Base-by-base conservation (phyloP, 2,797 vertebrate species). In the Sebastolobus alascanus region DNA sequence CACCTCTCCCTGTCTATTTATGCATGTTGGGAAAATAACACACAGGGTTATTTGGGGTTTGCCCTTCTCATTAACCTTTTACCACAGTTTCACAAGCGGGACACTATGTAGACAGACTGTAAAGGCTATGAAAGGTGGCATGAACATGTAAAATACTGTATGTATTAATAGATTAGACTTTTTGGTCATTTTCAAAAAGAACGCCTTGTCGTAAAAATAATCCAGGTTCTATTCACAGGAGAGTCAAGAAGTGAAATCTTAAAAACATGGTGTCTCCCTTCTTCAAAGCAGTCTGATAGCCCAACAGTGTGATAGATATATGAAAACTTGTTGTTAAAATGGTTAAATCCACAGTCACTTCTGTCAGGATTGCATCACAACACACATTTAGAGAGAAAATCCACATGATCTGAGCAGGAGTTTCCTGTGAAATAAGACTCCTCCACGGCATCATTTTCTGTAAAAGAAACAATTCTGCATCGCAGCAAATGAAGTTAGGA, bases 1-100 rank as follows among this genome's bases (percentile, higher is more conserved):
- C 80, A 65, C 89, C 82, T 75, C 59, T 63, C 38, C 40, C 66
- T 35, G 72, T 88, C 87, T 89, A 91, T 92, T 93, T 92, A 67
- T 84, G 85, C 77, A 25, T 68, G 77, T 69, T 25, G 56, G 65
- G 70, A 65, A 82, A 84, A 85, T 80, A 82, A 79, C 68, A 82
- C 66, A 82, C 2, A 29, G 14, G 82, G 83, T 88, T 92, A 90
- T 91, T 90, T 81, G 60, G 68, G 83, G 72, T 38, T 52, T 55
- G 63, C 20, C 33, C 5, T 61, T 76, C 71, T 85, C 27, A 68
- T 79, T 65, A 81, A 77, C 46, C 72, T 75, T 79, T 70, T 31
- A 38, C 72, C 11, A 20, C 40, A 10, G 67, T 72, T 79, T 67
- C 22, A 8, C 67, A 77, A 67, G 58, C 1, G 9, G 38, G 64